Base-by-base conservation (phyloP, 2,113 vertebrate genomes). In the Naja naja region DNA sequence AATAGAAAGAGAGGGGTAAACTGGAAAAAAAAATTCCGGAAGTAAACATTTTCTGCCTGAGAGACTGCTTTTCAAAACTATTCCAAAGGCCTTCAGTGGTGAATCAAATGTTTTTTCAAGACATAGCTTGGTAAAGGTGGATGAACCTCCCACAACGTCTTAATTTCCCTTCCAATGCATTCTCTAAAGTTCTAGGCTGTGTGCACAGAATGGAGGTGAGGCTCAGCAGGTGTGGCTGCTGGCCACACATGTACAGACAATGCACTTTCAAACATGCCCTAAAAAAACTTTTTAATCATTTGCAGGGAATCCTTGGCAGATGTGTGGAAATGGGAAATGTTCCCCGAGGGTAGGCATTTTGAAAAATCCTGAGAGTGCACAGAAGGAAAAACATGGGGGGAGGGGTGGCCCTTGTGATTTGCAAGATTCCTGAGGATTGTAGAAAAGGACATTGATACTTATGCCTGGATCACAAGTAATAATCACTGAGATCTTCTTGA, bases 1-100 rank as follows among this genome's bases (percentile, higher is more conserved):
- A 91, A 91, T 93, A 92, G 52, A 87, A 86, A 86, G 86, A 16
- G 81, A 81, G 60, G 55, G 54, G 25, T 30, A 39, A 86, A 64
- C 54, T 49, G 1, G 52, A 43, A 23, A 3, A 22, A 7, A 20
- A 56, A 45, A 89, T 89, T 89, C 88, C 30, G 49, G 88, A 92
- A 56, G 69, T 85, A 49, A 89, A 81, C 43, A 4, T 89, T 45
- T 27, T 58, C 39, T 27, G 30, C 9, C 4, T 23, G 30, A 27
- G 49, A 89, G n/a, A 81, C 8, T 11, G 34, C 27, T 34, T 86
- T 58, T 49, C 43, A 49, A 56, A 74, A 39, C 1, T n/a, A 4
- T 54, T 64, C 47, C 47, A 27, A 74, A 86, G 27, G 30, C 85
- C 18, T 47, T 52, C 54, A 52, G 47, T n/a, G 22, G 39, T 86